Conservation (phyloP, 2,888 invertebrate species). For the Dioctria linearis region DNA sequence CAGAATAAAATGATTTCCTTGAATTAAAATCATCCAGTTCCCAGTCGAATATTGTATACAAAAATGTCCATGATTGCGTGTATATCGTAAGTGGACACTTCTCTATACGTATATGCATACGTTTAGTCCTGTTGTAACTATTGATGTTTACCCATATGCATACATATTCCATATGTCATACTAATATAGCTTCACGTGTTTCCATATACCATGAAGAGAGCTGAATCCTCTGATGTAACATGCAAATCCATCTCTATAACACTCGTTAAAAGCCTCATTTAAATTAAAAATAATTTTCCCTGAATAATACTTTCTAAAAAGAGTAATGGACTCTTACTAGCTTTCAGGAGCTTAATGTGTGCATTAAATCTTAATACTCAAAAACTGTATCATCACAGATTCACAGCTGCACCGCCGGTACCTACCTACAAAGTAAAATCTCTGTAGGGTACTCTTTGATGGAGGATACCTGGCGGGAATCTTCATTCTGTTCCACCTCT, state of each 20-base stretch:
- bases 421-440: not conserved
- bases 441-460: conserved; percentile 2
- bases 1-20: too few relatives aligned
- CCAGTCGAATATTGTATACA: too few relatives aligned
- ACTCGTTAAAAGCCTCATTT: conserved; percentile 16
- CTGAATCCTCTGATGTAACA: not conserved
- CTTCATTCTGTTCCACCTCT: not conserved
- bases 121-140: too few relatives aligned
- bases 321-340: not conserved
- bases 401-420: not conserved
- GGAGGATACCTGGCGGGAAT: not conserved
- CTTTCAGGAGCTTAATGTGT: conserved; percentile 1
- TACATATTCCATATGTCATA: not conserved
- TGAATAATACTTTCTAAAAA: not conserved
- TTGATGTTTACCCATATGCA: too few relatives aligned
- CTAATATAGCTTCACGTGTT: not conserved
- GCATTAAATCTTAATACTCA: not conserved
- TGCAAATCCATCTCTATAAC: not conserved
- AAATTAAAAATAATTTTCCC: conserved; percentile 13
- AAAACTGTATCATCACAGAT: not conserved
- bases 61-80: too few relatives aligned
- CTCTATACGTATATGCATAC: too few relatives aligned
- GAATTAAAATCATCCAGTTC: too few relatives aligned
- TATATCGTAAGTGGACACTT: too few relatives aligned
- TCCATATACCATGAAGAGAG: not conserved